Evolutionary conservation across 2,888 invertebrate species (phyloP).

Genomic region (Andrena haemorrhoa): DNA sequence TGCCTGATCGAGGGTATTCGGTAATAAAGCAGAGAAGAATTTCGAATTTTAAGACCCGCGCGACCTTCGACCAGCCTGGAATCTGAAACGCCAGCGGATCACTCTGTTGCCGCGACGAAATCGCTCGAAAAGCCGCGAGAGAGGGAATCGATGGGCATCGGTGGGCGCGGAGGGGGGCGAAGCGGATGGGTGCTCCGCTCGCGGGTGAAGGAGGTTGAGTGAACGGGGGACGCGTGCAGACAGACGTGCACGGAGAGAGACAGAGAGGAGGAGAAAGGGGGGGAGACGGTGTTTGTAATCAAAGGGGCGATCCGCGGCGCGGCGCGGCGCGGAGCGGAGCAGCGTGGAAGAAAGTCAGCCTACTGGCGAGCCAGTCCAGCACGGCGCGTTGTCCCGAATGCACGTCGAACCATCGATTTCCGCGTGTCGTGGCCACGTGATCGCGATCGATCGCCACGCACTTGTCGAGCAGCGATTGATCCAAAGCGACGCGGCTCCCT

Average conservation of each 20-base stretch:
- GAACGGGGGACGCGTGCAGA: constrained; percentile 50
- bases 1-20: too few relatives aligned
- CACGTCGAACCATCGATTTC: constrained; percentile 73
- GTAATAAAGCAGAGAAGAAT: neutral
- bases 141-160: constrained; percentile 27
- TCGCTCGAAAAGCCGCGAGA: neutral
- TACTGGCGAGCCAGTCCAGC: constrained; percentile 76
- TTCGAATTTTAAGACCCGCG: too few relatives aligned
- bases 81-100: neutral
- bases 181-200: constrained; percentile 52
- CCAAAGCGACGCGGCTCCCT: neutral
- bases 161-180: constrained; percentile 16
- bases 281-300: constrained; percentile 77
- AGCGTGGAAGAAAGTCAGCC: constrained; percentile 75
- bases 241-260: constrained; percentile 13
- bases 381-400: constrained; percentile 79
- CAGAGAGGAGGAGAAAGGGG: constrained; percentile 11
- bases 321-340: constrained; percentile 70
- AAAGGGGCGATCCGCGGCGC: constrained; percentile 75
- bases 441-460: constrained; percentile 43
- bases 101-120: neutral
- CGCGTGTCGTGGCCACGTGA: constrained; percentile 68
- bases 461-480: neutral
- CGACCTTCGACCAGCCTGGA: neutral
- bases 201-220: constrained; percentile 63